Conservation (phyloP, 92 coral and sea anemone species). For the Porites evermanni region DNA sequence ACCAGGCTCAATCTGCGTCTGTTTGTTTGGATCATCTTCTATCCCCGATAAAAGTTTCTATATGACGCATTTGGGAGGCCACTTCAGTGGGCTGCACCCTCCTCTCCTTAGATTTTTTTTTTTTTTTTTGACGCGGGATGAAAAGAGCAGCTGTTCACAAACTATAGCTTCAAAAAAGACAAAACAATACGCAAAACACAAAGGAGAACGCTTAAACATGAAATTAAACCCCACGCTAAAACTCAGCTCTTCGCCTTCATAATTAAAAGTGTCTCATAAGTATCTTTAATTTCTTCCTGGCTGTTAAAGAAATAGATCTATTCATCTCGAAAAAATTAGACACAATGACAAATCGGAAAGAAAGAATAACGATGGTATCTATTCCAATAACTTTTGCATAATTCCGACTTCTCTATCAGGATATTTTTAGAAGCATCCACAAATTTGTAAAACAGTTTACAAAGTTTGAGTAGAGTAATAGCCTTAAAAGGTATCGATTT, state of each 20-base stretch:
- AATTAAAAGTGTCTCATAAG: constrained; percentile 13
- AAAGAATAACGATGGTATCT: not conserved
- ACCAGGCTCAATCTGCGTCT: no score
- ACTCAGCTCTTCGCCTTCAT: not conserved
- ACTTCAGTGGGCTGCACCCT: no score
- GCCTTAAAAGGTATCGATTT: no score
- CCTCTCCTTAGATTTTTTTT: no score
- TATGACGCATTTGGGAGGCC: no score
- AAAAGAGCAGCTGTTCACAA: not conserved
- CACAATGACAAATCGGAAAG: not conserved
- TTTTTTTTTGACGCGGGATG: no score
- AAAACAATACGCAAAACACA: not conserved
- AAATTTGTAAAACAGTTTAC: no score
- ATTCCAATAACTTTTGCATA: not conserved
- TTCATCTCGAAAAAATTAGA: not conserved
- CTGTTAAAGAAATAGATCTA: constrained; percentile 1
- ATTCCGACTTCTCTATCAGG: not conserved
- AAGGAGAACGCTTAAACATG: not conserved
- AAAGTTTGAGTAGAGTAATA: no score
- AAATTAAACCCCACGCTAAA: not conserved
- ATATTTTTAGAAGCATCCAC: no score
- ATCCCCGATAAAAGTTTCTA: no score
- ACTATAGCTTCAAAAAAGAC: not conserved
- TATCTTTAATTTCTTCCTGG: not conserved
- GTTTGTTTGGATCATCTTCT: no score